phyloP scores from a whole-genome alignment of 2,113 vertebrate species.

The Nerophis lumbriciformis region DNA sequence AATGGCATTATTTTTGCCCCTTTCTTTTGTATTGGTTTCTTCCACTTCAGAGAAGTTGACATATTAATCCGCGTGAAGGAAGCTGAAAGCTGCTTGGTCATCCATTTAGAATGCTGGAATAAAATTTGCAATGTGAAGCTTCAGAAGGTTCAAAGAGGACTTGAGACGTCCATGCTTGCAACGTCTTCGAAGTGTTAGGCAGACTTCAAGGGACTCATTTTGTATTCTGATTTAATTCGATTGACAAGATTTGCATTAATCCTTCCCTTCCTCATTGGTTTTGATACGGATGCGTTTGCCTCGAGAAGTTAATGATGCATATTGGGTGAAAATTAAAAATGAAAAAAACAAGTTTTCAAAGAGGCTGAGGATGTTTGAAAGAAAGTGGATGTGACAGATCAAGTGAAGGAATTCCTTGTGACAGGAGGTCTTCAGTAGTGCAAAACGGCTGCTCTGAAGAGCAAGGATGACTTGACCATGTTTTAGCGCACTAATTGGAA shows the following conservation, averaged over 20 bases:
- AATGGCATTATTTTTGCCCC: conserved; percentile 13
- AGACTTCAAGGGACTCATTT: conserved; percentile 10
- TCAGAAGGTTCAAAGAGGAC: conserved; percentile 31
- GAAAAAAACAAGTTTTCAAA: conserved; percentile 3
- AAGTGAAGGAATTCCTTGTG: conserved; percentile 39
- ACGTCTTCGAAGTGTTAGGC: not conserved
- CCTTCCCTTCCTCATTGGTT: conserved; percentile 26
- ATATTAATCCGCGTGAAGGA: conserved; percentile 20
- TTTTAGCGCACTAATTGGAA: conserved; percentile 3
- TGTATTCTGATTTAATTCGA: conserved; percentile 34
- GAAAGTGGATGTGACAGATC: not conserved
- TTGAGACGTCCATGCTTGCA: conserved; percentile 15
- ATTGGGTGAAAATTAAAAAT: conserved; percentile 12
- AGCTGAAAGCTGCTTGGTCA: conserved; percentile 40
- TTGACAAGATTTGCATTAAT: conserved; percentile 43
- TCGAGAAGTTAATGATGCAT: conserved; percentile 12
- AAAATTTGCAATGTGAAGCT: conserved; percentile 15
- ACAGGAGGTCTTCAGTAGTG: conserved; percentile 31
- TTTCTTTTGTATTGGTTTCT: conserved; percentile 12
- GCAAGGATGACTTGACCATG: not conserved
- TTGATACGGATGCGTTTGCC: conserved; percentile 15
- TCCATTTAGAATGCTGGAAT: conserved; percentile 26
- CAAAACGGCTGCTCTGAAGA: conserved; percentile 6
- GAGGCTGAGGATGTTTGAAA: not conserved
- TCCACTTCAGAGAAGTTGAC: conserved; percentile 26